Percentiles rank a stretch among this genome's conserved stretches.
These are phyloP conservation scores for Columba livia DNA, from an alignment of 2,113 vertebrate genomes.

Conservation along the genomic window DNA sequence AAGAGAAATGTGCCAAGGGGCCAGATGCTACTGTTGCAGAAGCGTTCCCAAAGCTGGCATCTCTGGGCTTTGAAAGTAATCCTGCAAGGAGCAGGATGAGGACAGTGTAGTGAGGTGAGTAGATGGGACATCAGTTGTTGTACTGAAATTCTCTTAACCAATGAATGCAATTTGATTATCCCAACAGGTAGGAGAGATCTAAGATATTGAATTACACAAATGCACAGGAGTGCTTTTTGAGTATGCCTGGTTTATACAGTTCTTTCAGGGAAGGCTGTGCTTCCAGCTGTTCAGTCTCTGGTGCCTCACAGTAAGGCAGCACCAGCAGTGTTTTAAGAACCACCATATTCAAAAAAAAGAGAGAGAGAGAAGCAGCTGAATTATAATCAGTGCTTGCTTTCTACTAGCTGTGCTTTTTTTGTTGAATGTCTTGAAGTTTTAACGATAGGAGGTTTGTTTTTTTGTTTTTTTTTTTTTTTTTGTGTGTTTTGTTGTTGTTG, in stretches of 20 bases:
- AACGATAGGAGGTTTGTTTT: background rate
- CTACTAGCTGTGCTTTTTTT: background rate
- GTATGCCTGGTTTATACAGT: background rate
- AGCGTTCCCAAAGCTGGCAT: background rate
- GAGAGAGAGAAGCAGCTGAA: background rate
- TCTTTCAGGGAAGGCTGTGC: background rate
- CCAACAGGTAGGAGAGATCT: background rate
- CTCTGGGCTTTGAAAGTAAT: background rate
- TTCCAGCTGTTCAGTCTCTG: background rate
- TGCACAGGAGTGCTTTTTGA: background rate
- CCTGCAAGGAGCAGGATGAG: background rate
- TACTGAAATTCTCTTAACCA: background rate
- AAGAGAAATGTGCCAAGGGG: background rate
- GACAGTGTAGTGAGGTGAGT: background rate
- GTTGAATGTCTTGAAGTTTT: background rate
- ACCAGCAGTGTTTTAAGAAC: background rate
- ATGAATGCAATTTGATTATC: background rate
- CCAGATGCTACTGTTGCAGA: constrained; percentile 36
- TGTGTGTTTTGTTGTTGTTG: no score
- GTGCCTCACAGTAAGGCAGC: background rate
- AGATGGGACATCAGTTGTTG: background rate
- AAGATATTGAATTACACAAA: background rate
- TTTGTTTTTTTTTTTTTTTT: background rate
- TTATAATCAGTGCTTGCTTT: background rate
- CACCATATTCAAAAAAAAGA: background rate